Conservation (phyloP, 2,797 vertebrate species). For the Myotis daubentonii region DNA sequence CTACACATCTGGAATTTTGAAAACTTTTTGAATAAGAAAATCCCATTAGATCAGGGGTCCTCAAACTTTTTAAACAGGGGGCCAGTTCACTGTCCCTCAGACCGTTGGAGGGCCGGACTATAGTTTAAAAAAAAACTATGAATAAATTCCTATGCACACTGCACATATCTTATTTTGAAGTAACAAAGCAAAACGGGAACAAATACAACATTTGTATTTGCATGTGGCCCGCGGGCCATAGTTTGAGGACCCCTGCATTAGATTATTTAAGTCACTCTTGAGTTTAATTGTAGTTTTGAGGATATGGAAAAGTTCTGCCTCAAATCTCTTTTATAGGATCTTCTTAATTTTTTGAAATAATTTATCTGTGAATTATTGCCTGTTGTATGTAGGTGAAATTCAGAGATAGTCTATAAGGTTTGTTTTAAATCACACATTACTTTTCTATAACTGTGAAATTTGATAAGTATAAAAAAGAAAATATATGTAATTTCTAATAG, state of each 20-base stretch:
- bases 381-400: conserved; percentile 18
- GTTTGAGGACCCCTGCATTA: background rate
- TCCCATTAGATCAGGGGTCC: background rate
- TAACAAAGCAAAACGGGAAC: too few relatives aligned
- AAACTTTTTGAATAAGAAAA: conserved; percentile 59
- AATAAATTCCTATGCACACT: too few relatives aligned
- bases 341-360: conserved; percentile 61
- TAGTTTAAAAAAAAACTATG: too few relatives aligned
- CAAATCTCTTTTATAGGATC: conserved; percentile 49
- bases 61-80: too few relatives aligned
- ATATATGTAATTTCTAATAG: background rate
- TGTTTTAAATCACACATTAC: conserved; percentile 31
- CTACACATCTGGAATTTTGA: conserved; percentile 76
- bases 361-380: conserved; percentile 18
- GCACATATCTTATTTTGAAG: too few relatives aligned
- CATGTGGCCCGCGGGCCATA: too few relatives aligned
- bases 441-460: conserved; percentile 55
- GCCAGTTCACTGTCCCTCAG: too few relatives aligned
- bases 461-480: conserved; percentile 33
- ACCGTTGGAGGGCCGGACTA: too few relatives aligned
- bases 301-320: conserved; percentile 72
- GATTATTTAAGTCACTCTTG: conserved; percentile 71
- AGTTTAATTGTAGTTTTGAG: conserved; percentile 77
- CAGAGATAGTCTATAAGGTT: background rate
- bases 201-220: too few relatives aligned